Base-by-base conservation (phyloP, 2,113 vertebrate genomes). In the Odobenus rosmarus region DNA sequence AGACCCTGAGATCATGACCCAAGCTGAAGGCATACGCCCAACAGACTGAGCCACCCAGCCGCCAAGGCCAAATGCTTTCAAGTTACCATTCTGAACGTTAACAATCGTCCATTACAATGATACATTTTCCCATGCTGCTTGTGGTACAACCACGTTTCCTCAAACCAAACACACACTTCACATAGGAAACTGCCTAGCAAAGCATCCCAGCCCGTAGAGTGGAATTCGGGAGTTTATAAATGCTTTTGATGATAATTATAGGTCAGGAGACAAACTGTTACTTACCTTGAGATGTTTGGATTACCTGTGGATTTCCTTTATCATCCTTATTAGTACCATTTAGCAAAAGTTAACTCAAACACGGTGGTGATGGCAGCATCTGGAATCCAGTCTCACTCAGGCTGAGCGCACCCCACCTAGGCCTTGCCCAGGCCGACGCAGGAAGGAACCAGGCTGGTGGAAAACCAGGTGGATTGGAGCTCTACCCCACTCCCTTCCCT, bases 241-340 rank as follows among this genome's bases (percentile, higher is more conserved):
- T 51, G n/a, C 79, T 62, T 93, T 57, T 31, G 87, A 77, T 57
- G 87, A 39, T 95, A 96, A 96, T 87, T 80, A 88, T 21, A 81
- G 90, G 36, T 21, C 71, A 62, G 51, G 23, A 93, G 72, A 93
- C 83, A 93, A 97, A 89, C n/a, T 64, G 36, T 59, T 46, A 61
- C 81, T 95, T 90, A 67, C 33, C 14, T 42, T 24, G 87, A 92
- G 94, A 87, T 26, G 46, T 83, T 7, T 49, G 83, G 57, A 59
- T 95, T 90, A 74, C 51, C 55, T 55, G 46, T 7, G n/a, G 74
- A 86, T 90, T 97, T 94, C 90, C 90, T 84, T 81, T 90, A 59
- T 64, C 62, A 13, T 36, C 76, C 81, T 80, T 84, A 51, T 67
- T 90, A 88, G 94, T 26, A 59, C 33, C n/a, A 5, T 51, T 96